Percentiles rank a stretch among this genome's conserved stretches.
Evolutionary conservation across 2,113 vertebrate species (phyloP).

Genomic region (Bostrychus sinensis): DNA sequence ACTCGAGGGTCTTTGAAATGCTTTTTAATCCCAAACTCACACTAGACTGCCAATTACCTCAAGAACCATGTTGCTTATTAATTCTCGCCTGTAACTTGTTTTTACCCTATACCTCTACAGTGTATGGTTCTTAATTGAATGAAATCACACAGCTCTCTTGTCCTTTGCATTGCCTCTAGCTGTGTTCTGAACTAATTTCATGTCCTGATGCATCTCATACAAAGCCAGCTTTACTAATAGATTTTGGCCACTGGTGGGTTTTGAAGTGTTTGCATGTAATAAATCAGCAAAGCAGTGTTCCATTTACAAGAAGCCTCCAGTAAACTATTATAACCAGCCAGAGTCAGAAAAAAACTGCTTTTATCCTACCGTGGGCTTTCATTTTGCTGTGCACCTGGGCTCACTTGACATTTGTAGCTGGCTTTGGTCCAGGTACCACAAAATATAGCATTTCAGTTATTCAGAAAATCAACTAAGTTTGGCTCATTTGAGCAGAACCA

Average conservation of each 20-base stretch:
- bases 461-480: neutral
- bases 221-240: conserved; percentile 5
- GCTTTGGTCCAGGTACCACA: neutral
- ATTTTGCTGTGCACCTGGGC: neutral
- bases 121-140: conserved; percentile 12
- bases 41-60: neutral
- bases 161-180: conserved; percentile 17
- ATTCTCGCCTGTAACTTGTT: neutral
- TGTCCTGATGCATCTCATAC: conserved; percentile 7
- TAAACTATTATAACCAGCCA: neutral
- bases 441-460: neutral
- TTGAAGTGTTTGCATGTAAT: conserved; percentile 30
- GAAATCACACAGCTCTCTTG: neutral
- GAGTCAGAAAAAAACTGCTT: neutral
- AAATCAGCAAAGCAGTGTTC: conserved; percentile 8
- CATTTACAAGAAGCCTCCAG: neutral
- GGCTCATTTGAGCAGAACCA: neutral
- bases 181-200: conserved; percentile 22
- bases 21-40: neutral
- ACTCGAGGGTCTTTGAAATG: neutral
- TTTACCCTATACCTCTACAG: no score
- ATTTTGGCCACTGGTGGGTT: conserved; percentile 10
- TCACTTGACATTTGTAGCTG: neutral
- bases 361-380: neutral
- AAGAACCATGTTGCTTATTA: neutral